Percentiles rank a stretch among this genome's conserved stretches.
Conservation (phyloP, 2,797 vertebrate species). For the Borostomias antarcticus region DNA sequence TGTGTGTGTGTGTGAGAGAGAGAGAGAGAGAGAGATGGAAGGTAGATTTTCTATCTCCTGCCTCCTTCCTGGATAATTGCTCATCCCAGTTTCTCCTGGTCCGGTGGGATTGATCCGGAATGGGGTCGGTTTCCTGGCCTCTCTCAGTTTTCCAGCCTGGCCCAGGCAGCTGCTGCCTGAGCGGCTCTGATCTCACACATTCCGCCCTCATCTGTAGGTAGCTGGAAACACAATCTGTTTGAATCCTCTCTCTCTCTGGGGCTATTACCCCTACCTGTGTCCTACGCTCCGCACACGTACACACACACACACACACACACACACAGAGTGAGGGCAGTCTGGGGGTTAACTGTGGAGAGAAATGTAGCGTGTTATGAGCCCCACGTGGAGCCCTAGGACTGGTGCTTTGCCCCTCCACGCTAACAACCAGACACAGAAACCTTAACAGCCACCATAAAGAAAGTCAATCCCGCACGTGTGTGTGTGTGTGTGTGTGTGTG, state of each 20-base stretch:
- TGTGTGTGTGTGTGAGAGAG: slow-evolving; percentile 9
- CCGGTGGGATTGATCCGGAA: slow-evolving; percentile 46
- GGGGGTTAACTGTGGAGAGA: slow-evolving; percentile 63
- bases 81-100: slow-evolving; percentile 55
- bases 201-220: slow-evolving; percentile 67
- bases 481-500: slow-evolving; percentile 26
- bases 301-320: slow-evolving; percentile 1
- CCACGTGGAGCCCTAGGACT: slow-evolving; percentile 60
- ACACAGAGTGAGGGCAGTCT: slow-evolving; percentile 31
- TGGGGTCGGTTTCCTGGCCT: slow-evolving; percentile 53
- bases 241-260: slow-evolving; percentile 49
- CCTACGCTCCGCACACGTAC: background rate
- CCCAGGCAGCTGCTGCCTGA: slow-evolving; percentile 62
- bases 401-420: slow-evolving; percentile 66
- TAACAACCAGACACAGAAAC: slow-evolving; percentile 75
- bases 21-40: slow-evolving; percentile 20
- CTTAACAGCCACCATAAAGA: slow-evolving; percentile 72
- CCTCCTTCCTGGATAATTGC: slow-evolving; percentile 46
- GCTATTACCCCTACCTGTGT: slow-evolving; percentile 23
- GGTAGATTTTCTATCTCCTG: slow-evolving; percentile 21
- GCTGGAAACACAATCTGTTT: slow-evolving; percentile 46
- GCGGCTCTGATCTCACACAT: slow-evolving; percentile 49
- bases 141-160: slow-evolving; percentile 45
- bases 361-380: slow-evolving; percentile 68
- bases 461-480: slow-evolving; percentile 50